Conservation (phyloP, 2,888 invertebrate species). For the Cerastis rubricosa region DNA sequence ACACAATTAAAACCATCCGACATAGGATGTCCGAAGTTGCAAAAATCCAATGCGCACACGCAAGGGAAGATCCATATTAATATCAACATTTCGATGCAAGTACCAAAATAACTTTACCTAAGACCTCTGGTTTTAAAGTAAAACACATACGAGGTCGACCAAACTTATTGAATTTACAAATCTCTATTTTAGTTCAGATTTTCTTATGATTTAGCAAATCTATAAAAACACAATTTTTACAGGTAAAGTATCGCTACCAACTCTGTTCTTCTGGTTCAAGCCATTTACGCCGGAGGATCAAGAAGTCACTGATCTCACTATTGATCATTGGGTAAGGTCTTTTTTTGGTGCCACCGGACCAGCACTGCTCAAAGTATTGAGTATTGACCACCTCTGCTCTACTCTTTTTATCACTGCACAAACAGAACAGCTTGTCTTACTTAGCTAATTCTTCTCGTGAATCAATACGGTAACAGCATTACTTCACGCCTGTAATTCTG, state of each 20-base stretch:
- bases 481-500: too few relatives aligned
- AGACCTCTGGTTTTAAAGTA: too few relatives aligned
- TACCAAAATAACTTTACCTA: too few relatives aligned
- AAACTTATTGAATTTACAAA: neutral
- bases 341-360: neutral
- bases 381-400: neutral
- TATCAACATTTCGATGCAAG: too few relatives aligned
- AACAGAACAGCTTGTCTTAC: neutral
- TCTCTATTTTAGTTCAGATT: neutral
- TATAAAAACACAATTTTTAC: slow-evolving; percentile 10
- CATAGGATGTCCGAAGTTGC: too few relatives aligned
- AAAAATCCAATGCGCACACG: too few relatives aligned
- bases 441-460: too few relatives aligned
- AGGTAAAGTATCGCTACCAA: slow-evolving; percentile 73
- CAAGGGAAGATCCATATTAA: too few relatives aligned
- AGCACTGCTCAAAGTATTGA: neutral
- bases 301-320: slow-evolving; percentile 86
- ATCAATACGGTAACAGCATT: too few relatives aligned
- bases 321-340: slow-evolving; percentile 79
- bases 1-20: too few relatives aligned
- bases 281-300: slow-evolving; percentile 85
- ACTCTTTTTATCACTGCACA: neutral
- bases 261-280: slow-evolving; percentile 84
- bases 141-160: neutral
- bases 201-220: neutral